phyloP scores from a whole-genome alignment of 2,888 invertebrate species.

The Brachylomia viminalis region DNA sequence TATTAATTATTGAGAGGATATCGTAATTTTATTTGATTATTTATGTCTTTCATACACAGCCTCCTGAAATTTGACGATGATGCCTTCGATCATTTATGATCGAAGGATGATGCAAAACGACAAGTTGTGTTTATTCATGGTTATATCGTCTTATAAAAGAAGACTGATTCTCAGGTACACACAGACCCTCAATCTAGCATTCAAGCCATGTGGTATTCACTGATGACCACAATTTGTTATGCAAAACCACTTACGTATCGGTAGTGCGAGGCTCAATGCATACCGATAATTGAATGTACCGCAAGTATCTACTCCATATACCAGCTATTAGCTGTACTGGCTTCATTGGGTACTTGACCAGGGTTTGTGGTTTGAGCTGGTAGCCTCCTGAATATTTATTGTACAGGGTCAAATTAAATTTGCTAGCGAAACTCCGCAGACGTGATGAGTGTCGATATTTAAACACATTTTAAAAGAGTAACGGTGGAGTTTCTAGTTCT shows the following conservation, averaged over 20 bases:
- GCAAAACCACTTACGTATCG: constrained; percentile 35
- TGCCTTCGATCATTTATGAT: no score
- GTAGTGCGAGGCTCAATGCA: constrained; percentile 4
- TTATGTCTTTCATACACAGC: no score
- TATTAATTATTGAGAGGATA: no score
- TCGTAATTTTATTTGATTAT: no score
- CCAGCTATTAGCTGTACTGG: constrained; percentile 14
- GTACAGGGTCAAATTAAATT: no score
- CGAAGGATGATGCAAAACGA: no score
- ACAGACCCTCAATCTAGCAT: background rate
- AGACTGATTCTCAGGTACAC: background rate
- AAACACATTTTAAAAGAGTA: no score
- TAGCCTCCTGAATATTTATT: background rate
- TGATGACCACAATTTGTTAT: constrained; percentile 37
- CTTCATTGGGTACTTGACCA: constrained; percentile 9
- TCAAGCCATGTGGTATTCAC: background rate
- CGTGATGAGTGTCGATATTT: no score
- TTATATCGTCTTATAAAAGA: background rate
- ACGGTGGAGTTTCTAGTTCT: no score
- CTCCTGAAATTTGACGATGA: no score
- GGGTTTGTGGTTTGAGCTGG: constrained; percentile 32
- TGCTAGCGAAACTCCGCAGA: no score
- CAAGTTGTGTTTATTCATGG: no score
- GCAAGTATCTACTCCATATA: constrained; percentile 17
- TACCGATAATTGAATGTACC: constrained; percentile 34